phyloP scores from a whole-genome alignment of 2,888 invertebrate genomes.

The Drosophila anomalata region DNA sequence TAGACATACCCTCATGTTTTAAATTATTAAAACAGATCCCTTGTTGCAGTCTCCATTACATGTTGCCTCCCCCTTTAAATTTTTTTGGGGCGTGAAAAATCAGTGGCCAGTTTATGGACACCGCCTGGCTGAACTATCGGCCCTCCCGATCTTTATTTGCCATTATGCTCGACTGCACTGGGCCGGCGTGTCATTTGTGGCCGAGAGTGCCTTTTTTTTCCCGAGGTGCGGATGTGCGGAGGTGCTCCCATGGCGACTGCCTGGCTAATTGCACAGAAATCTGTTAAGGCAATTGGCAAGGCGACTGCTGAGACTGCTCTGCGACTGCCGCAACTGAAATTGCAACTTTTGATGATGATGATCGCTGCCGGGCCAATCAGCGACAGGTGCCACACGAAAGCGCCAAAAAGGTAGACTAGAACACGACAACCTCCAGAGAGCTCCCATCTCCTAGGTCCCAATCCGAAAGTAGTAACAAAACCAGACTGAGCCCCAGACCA shows the following conservation, averaged over 20 bases:
- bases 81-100: conserved; percentile 67
- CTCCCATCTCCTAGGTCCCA: conserved; percentile 18
- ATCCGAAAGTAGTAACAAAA: conserved; percentile 15
- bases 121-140: conserved; percentile 46
- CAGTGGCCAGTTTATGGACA: conserved; percentile 65
- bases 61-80: neutral
- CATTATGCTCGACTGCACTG: conserved; percentile 63
- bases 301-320: conserved; percentile 3
- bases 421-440: conserved; percentile 46
- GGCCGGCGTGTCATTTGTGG: conserved; percentile 45
- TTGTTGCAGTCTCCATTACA: conserved; percentile 8
- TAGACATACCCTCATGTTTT: neutral
- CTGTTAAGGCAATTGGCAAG: conserved; percentile 68
- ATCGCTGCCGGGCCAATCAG: conserved; percentile 65
- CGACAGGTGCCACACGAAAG: conserved; percentile 78
- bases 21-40: neutral
- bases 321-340: neutral
- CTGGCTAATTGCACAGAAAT: conserved; percentile 76
- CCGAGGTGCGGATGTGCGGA: conserved; percentile 19
- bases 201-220: conserved; percentile 6
- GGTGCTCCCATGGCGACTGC: conserved; percentile 58
- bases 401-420: conserved; percentile 76
- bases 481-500: conserved; percentile 2
- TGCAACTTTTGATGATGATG: conserved; percentile 43
- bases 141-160: conserved; percentile 58